phyloP scores from a whole-genome alignment of 2,888 invertebrate species.

The Lottia scabra region DNA sequence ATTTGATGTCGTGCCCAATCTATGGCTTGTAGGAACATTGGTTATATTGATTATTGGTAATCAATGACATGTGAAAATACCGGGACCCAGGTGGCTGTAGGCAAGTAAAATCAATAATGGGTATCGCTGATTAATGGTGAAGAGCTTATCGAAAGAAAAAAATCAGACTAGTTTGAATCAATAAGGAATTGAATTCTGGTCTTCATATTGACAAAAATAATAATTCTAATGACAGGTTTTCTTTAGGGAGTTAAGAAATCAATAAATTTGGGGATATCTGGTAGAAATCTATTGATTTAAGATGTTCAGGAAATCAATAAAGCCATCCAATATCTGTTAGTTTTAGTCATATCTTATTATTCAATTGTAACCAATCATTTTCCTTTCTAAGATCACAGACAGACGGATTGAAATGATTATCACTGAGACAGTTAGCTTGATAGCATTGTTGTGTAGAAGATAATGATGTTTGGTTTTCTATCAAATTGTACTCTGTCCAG shows the following conservation, averaged over 20 bases:
- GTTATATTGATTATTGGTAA: not conserved
- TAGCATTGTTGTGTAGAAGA: too few species aligned
- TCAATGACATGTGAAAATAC: conserved; percentile 2
- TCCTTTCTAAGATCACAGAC: too few species aligned
- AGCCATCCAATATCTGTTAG: not conserved
- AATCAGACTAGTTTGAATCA: conserved; percentile 1
- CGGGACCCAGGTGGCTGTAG: not conserved
- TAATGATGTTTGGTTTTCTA: too few species aligned
- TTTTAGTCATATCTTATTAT: conserved; percentile 3
- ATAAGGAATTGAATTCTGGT: conserved; percentile 4
- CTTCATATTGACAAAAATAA: conserved; percentile 4
- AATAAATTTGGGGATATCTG: conserved; percentile 4
- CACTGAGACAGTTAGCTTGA: too few species aligned
- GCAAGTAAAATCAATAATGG: not conserved
- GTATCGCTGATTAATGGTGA: conserved; percentile 7
- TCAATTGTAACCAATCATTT: not conserved
- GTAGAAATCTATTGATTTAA: conserved; percentile 1
- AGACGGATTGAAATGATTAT: too few species aligned
- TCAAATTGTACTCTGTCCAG: too few species aligned
- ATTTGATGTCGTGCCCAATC: not conserved
- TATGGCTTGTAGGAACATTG: not conserved
- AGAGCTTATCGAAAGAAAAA: conserved; percentile 1
- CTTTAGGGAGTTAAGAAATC: not conserved
- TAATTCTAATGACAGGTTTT: conserved; percentile 3
- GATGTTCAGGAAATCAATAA: conserved; percentile 1